These are phyloP conservation scores for Phocoena phocoena DNA, from an alignment of 2,113 vertebrate species.

Conservation along the genomic window DNA sequence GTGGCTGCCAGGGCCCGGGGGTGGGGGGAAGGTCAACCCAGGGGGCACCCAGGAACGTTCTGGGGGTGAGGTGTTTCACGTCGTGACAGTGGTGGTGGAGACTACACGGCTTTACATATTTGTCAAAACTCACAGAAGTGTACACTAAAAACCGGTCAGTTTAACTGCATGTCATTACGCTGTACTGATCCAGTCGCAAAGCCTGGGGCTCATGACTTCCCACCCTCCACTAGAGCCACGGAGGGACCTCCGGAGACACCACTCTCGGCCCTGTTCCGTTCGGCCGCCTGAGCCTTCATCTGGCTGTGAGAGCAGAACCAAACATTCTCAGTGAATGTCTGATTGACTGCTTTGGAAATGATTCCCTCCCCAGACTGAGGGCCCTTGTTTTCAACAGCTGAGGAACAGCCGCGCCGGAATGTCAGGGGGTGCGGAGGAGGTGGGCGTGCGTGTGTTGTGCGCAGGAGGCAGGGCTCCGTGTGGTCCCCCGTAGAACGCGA, in stretches of 20 bases:
- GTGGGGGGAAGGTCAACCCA: background rate
- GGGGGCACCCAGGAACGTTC: background rate
- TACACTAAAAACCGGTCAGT: background rate
- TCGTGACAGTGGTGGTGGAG: background rate
- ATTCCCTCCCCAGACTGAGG: background rate
- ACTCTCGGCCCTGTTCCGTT: background rate
- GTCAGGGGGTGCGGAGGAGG: accelerated
- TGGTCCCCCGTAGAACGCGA: background rate
- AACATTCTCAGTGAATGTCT: background rate
- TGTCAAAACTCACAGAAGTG: background rate
- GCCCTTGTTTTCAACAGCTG: background rate
- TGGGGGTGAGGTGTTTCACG: too few species aligned
- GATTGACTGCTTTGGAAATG: background rate
- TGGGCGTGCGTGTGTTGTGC: background rate
- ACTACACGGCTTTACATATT: too few species aligned
- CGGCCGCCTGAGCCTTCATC: too few species aligned
- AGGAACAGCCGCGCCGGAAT: background rate
- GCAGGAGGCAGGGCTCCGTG: background rate
- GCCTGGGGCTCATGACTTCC: background rate
- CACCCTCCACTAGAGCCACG: background rate
- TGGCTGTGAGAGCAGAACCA: background rate
- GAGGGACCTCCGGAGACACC: background rate
- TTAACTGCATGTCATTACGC: background rate
- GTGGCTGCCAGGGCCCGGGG: background rate
- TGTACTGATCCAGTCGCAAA: background rate